These are phyloP conservation scores for Nannoperca australis DNA, from an alignment of 2,797 vertebrate genomes.

Conservation along the genomic window DNA sequence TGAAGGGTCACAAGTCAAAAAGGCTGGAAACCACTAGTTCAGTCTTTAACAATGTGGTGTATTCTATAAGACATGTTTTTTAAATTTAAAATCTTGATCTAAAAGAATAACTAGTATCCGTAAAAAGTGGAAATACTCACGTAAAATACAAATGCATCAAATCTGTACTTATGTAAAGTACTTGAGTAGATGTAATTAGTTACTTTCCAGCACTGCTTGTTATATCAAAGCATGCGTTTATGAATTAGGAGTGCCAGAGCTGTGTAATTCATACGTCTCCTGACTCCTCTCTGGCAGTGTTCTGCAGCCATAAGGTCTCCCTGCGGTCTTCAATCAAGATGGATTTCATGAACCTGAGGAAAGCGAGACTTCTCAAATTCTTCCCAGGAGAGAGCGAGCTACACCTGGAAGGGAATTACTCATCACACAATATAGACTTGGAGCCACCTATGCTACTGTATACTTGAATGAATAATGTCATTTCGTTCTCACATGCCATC, in stretches of 20 bases:
- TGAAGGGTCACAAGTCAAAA: not conserved
- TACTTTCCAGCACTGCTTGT: conserved; percentile 13
- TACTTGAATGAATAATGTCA: conserved; percentile 67
- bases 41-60: not conserved
- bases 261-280: conserved; percentile 59
- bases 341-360: conserved; percentile 76
- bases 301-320: conserved; percentile 43
- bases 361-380: conserved; percentile 73
- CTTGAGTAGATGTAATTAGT: not conserved
- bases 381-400: conserved; percentile 37
- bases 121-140: not conserved
- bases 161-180: not conserved
- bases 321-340: conserved; percentile 62
- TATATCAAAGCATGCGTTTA: conserved; percentile 25
- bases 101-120: not conserved
- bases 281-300: conserved; percentile 41
- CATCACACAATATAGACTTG: conserved; percentile 58
- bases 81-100: not conserved
- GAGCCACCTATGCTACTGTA: conserved; percentile 51
- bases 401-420: conserved; percentile 65
- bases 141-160: not conserved
- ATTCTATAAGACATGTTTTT: not conserved
- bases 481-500: conserved; percentile 41
- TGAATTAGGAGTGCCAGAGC: conserved; percentile 30
- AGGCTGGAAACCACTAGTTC: not conserved